These are phyloP conservation scores for Gymnorhina tibicen DNA, from an alignment of 2,113 vertebrate species.

Conservation along the genomic window DNA sequence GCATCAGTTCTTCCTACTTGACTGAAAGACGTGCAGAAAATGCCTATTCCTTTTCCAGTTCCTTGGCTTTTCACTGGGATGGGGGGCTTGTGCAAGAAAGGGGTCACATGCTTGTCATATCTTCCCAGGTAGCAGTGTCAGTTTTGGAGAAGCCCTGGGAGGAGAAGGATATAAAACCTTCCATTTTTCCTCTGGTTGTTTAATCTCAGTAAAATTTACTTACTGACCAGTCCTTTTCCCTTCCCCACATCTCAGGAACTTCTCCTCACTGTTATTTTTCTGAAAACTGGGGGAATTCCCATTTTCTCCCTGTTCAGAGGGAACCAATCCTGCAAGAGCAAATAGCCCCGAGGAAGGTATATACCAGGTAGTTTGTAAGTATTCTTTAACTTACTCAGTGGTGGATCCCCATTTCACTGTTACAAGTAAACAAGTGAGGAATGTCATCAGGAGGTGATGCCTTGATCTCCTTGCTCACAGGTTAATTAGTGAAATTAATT, in stretches of 20 bases:
- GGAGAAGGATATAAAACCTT: neutral
- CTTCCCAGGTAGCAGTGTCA: neutral
- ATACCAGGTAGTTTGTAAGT: neutral
- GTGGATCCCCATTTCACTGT: neutral
- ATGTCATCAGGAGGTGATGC: fast-evolving
- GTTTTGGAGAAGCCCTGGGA: neutral
- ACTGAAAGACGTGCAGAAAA: neutral
- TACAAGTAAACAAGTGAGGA: neutral
- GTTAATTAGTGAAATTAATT: neutral
- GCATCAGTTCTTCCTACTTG: neutral
- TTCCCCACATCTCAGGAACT: neutral
- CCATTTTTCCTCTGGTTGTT: neutral
- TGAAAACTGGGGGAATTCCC: neutral
- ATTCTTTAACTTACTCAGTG: neutral
- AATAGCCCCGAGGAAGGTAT: neutral
- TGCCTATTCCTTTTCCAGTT: neutral
- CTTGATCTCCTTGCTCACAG: neutral
- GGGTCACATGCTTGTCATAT: neutral
- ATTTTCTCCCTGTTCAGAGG: neutral
- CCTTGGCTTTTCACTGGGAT: neutral
- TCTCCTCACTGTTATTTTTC: neutral
- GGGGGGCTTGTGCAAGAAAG: neutral
- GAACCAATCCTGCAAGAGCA: neutral
- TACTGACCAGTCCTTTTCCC: neutral
- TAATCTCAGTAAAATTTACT: neutral